phyloP scores from a whole-genome alignment of 35 echinoderm and acorn worm genomes.

The Eucidaris tribuloides region DNA sequence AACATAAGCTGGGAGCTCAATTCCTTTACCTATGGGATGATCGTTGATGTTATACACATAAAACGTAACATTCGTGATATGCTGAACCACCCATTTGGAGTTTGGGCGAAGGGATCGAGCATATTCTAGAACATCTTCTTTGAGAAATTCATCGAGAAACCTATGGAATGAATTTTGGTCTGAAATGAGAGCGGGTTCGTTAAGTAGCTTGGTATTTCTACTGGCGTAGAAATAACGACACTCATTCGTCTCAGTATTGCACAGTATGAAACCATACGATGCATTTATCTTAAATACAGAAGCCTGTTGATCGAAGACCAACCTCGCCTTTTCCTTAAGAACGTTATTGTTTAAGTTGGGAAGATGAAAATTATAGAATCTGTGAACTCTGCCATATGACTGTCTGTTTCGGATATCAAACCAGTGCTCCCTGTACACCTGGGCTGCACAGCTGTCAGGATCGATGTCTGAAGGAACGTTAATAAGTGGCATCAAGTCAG shows the following conservation, averaged over 20 bases:
- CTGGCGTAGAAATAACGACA: neutral
- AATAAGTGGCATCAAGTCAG: neutral
- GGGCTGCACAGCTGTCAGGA: neutral
- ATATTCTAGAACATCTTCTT: neutral
- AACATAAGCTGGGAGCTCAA: neutral
- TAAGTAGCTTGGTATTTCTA: neutral
- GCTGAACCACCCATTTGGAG: neutral
- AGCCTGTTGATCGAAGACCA: neutral
- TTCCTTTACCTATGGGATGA: neutral
- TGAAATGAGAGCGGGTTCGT: neutral
- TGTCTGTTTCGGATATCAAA: neutral
- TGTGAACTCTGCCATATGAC: neutral
- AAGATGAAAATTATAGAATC: slow-evolving; percentile 10
- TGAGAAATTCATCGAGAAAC: neutral
- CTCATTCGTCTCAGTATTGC: neutral
- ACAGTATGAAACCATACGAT: neutral
- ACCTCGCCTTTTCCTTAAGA: neutral
- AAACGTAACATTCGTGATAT: neutral
- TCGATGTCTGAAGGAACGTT: neutral
- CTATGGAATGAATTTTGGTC: neutral
- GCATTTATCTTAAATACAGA: neutral
- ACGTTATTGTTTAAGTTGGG: neutral
- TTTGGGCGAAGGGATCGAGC: neutral
- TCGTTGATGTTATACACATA: neutral
- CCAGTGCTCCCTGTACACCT: neutral